Percentiles rank a stretch among this genome's conserved stretches.
Evolutionary conservation across 1,140 invertebrate species (phyloP).

Genomic region (Neodiprion virginianus): DNA sequence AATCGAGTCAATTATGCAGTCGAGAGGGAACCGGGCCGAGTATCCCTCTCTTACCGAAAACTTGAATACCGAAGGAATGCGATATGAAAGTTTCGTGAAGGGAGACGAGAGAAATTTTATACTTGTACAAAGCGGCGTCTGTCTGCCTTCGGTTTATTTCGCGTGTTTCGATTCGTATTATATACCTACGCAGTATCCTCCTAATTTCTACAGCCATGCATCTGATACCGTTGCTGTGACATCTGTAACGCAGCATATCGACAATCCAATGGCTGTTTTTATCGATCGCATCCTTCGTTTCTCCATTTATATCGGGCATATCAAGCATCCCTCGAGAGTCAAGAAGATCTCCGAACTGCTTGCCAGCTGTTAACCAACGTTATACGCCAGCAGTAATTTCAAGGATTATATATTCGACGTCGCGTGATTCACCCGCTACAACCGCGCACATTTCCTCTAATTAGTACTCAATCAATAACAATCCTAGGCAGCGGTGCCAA

Average conservation of each 20-base stretch:
- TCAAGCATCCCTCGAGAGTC: no score
- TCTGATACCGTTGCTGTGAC: no score
- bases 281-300: no score
- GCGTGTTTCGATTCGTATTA: no score
- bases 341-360: neutral
- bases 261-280: no score
- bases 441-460: neutral
- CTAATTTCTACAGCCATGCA: no score
- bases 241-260: no score
- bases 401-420: neutral
- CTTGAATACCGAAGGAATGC: slow-evolving; percentile 36
- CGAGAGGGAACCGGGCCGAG: slow-evolving; percentile 21
- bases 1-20: neutral
- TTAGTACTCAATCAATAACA: slow-evolving; percentile 1
- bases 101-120: slow-evolving; percentile 22
- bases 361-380: slow-evolving; percentile 2
- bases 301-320: no score
- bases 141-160: no score
- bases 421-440: neutral
- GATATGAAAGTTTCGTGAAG: slow-evolving; percentile 46
- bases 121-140: no score
- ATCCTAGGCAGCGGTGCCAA: neutral
- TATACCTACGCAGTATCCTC: no score
- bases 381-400: neutral
- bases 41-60: slow-evolving; percentile 34